Conservation (phyloP, 2,797 vertebrate species). For the Eidolon dupreanum region DNA sequence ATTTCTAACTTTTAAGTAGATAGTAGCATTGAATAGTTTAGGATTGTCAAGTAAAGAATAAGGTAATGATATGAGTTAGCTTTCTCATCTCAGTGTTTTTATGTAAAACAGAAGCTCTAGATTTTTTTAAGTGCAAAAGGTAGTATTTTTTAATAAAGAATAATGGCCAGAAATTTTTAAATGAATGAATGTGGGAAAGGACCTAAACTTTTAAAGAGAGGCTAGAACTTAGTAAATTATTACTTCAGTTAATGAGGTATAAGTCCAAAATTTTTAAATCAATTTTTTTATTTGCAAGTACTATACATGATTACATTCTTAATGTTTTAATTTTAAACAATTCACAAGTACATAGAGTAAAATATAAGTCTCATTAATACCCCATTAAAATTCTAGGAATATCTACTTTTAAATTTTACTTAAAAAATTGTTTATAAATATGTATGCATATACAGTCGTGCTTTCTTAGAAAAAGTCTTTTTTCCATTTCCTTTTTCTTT, state of each 20-base stretch:
- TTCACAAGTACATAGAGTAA: not conserved
- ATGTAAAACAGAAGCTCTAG: conserved; percentile 21
- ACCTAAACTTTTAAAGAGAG: conserved; percentile 1
- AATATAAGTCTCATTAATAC: not conserved
- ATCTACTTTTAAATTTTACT: not conserved
- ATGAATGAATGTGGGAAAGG: conserved; percentile 5
- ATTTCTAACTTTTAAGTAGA: conserved; percentile 27
- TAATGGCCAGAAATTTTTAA: not conserved
- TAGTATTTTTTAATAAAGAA: conserved; percentile 16
- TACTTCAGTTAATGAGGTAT: not conserved
- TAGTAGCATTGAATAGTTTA: not conserved
- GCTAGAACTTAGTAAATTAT: conserved; percentile 22
- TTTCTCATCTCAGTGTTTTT: not conserved
- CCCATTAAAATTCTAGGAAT: not conserved
- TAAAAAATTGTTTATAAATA: not conserved
- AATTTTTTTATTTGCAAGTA: conserved; percentile 3
- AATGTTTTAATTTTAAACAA: conserved; percentile 42
- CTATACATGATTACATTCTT: not conserved
- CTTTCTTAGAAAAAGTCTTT: not conserved
- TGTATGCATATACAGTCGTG: not conserved
- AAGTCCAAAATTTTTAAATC: not conserved
- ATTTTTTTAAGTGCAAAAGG: not conserved
- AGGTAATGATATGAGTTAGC: not conserved
- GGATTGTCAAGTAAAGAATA: not conserved
- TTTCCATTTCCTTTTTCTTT: not conserved